Evolutionary conservation across 2,888 invertebrate genomes (phyloP), one percentile per base, ranked within the genome.

Genomic region (Mantis religiosa): DNA sequence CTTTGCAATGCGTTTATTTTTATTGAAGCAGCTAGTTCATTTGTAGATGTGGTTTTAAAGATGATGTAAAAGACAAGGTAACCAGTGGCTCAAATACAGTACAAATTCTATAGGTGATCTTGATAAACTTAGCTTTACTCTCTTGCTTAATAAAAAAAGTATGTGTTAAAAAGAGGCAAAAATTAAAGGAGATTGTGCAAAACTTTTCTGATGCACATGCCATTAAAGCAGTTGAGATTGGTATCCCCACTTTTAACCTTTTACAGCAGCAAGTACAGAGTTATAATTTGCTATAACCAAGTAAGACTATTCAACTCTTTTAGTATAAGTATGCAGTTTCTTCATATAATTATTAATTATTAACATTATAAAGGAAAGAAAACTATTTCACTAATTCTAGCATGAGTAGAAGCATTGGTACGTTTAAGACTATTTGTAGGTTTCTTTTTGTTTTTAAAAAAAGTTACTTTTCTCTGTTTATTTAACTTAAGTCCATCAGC

Each of bases 281-380:
- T 41, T 87, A 87, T 87, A 34, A 87, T 87, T 82, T 87, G 87
- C 82, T 87, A 87, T 27, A 81, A 14, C 82, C 82, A 81, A 82
- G 34, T n/a, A 85, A 47, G 82, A 20, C 28, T 82, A 71, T 81
- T 81, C 54, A 71, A 81, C 86, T 54, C 81, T 20, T 71, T 87
- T 87, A 87, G 41, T 87, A 87, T 34, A 34, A 87, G 54, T 81
- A 87, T 81, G n/a, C 25, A 27, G 28, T 34, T 27, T 12, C 25
- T 82, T 34, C 82, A 87, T 82, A 82, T 41, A 82, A 30, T 86
- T 71, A 86, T 86, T 81, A 86, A 71, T 28, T 25, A 86, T 86
- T 86, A 54, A 28, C 81, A 81, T 30, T 28, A 34, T 30, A 84
- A 84, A 34, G 28, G 28, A 84, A 84, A 87, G 82, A 28, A 81